phyloP scores from a whole-genome alignment of 2,113 vertebrate genomes.

The Triplophysa tibetana region DNA sequence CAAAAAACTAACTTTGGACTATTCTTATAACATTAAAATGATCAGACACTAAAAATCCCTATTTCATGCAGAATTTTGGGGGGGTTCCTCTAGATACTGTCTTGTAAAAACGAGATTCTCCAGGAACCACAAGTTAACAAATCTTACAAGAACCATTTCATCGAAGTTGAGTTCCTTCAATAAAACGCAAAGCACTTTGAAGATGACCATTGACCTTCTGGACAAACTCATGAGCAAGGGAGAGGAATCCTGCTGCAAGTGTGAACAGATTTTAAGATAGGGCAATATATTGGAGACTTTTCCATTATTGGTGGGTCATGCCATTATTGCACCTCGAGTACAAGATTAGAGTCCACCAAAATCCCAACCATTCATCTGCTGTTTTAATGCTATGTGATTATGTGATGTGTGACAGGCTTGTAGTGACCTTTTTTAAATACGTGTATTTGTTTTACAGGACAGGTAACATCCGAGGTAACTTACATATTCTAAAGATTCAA shows the following conservation, averaged over 20 bases:
- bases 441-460: neutral
- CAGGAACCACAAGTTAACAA: too few relatives aligned
- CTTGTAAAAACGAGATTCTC: too few relatives aligned
- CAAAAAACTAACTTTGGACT: too few relatives aligned
- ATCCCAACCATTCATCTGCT: neutral
- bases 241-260: constrained; percentile 50
- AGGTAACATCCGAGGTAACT: neutral
- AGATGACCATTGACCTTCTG: constrained; percentile 49
- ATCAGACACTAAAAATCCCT: too few relatives aligned
- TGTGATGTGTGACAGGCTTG: too few relatives aligned
- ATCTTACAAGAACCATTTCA: too few relatives aligned
- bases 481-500: neutral
- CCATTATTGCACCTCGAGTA: neutral
- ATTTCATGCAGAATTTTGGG: too few relatives aligned
- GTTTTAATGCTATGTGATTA: neutral
- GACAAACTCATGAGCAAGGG: constrained; percentile 67
- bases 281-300: neutral
- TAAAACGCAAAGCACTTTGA: neutral
- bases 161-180: too few relatives aligned
- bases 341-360: neutral
- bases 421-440: neutral
- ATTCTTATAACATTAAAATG: too few relatives aligned
- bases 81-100: too few relatives aligned
- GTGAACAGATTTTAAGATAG: constrained; percentile 61
- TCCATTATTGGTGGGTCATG: constrained; percentile 25